Evolutionary conservation across 2,113 vertebrate genomes (phyloP).

Genomic region (Globicephala melas): DNA sequence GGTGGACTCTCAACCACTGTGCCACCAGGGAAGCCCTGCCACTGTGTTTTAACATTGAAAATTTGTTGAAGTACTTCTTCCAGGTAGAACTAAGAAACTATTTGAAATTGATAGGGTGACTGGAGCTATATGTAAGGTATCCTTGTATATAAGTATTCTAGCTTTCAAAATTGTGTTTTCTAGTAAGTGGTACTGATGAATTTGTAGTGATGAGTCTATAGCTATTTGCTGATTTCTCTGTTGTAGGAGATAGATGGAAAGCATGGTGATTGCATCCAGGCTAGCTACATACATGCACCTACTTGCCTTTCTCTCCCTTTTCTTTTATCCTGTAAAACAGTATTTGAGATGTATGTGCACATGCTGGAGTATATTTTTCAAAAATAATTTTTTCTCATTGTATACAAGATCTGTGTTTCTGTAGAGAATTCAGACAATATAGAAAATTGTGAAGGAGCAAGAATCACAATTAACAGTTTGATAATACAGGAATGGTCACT

Average conservation of each 20-base stretch:
- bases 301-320: not conserved
- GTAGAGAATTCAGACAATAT: not conserved
- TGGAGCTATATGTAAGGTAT: not conserved
- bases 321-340: not conserved
- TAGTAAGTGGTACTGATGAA: not conserved
- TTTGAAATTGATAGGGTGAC: not conserved
- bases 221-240: not conserved
- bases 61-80: constrained; percentile 17
- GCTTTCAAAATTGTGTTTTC: not conserved
- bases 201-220: not conserved
- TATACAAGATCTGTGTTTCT: not conserved
- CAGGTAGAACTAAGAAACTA: not conserved
- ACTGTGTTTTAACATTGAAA: not conserved
- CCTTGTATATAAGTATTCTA: not conserved
- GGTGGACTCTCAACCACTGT: too few species aligned
- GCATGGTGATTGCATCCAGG: not conserved
- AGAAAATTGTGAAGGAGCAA: not conserved
- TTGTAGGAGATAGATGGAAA: not conserved
- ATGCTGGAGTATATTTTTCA: not conserved
- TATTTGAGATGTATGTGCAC: not conserved
- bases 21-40: too few species aligned
- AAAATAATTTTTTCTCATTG: not conserved
- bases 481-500: not conserved
- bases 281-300: not conserved
- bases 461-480: not conserved